phyloP scores from a whole-genome alignment of 1,140 invertebrate species.

The Thrips palmi region DNA sequence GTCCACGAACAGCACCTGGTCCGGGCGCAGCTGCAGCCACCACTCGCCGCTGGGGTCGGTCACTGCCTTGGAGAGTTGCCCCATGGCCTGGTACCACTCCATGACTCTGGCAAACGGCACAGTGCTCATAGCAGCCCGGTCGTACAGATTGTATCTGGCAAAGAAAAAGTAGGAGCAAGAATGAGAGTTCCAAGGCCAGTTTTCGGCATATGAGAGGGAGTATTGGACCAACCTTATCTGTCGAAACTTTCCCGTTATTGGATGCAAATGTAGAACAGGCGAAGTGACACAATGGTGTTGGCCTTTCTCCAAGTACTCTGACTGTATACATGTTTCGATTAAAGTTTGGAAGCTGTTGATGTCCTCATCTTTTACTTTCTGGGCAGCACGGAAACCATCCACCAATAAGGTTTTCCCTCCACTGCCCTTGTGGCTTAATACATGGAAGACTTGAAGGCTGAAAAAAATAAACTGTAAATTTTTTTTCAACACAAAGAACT shows the following conservation, averaged over 20 bases:
- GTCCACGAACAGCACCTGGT: constrained; percentile 47
- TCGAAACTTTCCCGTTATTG: constrained; percentile 9
- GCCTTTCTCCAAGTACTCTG: constrained; percentile 39
- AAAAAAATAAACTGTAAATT: constrained; percentile 15
- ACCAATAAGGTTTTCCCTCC: constrained; percentile 49
- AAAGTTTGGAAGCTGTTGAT: constrained; percentile 26
- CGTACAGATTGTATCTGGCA: constrained; percentile 43
- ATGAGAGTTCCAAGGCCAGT: not conserved
- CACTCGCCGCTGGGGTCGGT: constrained; percentile 29
- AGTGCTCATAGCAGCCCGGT: constrained; percentile 34
- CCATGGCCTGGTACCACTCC: constrained; percentile 40
- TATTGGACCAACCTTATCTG: constrained; percentile 14
- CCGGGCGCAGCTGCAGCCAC: constrained; percentile 39
- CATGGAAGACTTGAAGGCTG: constrained; percentile 48
- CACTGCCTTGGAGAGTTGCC: constrained; percentile 33
- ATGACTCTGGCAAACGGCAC: constrained; percentile 26
- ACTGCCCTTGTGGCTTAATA: constrained; percentile 31
- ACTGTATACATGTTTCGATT: constrained; percentile 32
- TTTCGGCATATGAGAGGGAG: not conserved
- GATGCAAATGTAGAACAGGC: constrained; percentile 10
- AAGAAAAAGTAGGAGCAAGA: not conserved
- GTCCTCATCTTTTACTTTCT: constrained; percentile 32
- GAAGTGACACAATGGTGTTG: constrained; percentile 27
- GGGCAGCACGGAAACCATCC: constrained; percentile 45
- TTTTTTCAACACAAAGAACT: no score